Percentiles rank a stretch among this genome's conserved stretches.
Evolutionary conservation across 2,113 vertebrate genomes (phyloP).

Genomic region (Papio anubis): DNA sequence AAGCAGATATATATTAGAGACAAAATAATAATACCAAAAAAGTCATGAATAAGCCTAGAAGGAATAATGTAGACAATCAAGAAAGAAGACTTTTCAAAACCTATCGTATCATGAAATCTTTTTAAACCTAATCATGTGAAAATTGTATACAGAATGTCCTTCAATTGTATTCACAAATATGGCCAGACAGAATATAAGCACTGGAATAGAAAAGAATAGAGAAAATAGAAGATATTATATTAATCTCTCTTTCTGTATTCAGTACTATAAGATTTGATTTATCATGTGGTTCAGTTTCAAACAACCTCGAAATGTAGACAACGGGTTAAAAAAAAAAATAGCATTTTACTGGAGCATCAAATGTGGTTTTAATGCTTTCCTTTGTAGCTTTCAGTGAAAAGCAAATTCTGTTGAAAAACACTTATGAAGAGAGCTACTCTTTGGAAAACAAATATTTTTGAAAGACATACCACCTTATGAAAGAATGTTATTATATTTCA

Average conservation of each 20-base stretch:
- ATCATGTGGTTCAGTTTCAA: background rate
- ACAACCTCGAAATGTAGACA: rapidly evolving
- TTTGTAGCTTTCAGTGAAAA: background rate
- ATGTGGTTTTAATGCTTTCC: background rate
- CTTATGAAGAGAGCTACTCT: background rate
- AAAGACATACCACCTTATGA: no score
- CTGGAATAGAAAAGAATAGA: background rate
- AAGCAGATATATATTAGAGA: background rate
- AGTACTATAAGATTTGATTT: background rate
- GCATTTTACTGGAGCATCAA: background rate
- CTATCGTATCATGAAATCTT: background rate
- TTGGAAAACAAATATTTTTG: background rate
- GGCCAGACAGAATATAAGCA: background rate
- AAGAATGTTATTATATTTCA: background rate
- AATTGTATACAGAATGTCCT: background rate
- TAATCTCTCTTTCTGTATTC: background rate
- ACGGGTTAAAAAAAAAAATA: background rate
- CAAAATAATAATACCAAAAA: background rate
- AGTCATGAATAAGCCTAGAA: background rate
- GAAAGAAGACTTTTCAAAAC: background rate
- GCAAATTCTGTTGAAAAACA: background rate
- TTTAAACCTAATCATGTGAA: background rate
- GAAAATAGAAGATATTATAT: background rate
- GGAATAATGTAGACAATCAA: background rate
- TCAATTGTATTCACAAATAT: background rate